Evolutionary conservation across 2,797 vertebrate species (phyloP).

Genomic region (Sebastes iracundus): DNA sequence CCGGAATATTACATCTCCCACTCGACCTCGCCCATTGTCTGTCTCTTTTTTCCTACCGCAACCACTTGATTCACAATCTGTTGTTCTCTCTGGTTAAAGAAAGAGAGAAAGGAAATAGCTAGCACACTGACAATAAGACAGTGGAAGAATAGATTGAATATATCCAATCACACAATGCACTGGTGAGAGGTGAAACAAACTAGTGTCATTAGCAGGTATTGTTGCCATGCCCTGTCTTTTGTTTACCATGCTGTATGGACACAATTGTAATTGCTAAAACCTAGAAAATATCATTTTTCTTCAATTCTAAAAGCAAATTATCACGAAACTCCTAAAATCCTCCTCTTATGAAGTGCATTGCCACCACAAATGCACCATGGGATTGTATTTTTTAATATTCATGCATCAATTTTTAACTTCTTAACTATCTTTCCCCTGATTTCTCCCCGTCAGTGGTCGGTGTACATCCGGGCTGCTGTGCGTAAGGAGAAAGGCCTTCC

Average conservation of each 20-base stretch:
- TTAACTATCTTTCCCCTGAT: background rate
- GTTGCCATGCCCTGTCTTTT: background rate
- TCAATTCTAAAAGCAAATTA: background rate
- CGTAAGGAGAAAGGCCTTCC: slow-evolving; percentile 88
- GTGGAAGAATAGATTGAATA: background rate
- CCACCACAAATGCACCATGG: background rate
- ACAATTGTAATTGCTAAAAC: background rate
- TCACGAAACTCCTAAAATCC: background rate
- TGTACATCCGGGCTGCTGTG: slow-evolving; percentile 96
- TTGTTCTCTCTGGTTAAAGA: background rate
- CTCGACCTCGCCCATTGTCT: slow-evolving; percentile 10
- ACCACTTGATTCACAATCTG: background rate
- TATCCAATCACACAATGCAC: background rate
- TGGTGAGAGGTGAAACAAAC: background rate
- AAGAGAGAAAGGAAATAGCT: background rate
- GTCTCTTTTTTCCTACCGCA: background rate
- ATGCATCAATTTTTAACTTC: background rate
- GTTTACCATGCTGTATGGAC: background rate
- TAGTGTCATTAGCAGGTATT: background rate
- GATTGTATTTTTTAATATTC: background rate
- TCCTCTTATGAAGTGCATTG: background rate
- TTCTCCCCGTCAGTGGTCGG: slow-evolving; percentile 87
- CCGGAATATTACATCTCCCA: slow-evolving; percentile 38
- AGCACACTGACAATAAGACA: background rate
- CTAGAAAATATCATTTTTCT: background rate